Base-by-base conservation (phyloP, 2,113 vertebrate genomes). In the Bubo scandiacus region DNA sequence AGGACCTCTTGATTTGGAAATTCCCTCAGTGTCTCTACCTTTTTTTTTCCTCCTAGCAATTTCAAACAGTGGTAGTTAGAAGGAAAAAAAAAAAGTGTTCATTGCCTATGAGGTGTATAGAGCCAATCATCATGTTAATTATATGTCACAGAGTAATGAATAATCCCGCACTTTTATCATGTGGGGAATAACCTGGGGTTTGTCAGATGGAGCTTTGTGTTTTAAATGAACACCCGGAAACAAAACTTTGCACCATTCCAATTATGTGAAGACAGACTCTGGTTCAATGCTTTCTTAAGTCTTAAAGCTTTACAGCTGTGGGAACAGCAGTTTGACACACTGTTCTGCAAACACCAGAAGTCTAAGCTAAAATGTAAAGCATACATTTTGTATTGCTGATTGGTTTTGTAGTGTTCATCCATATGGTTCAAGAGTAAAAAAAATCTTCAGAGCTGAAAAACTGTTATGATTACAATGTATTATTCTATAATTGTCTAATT, bases 231-330 rank as follows among this genome's bases (percentile, higher is more conserved):
- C 81, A 27, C 75, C 40, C 85, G n/a, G 38, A 86, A 88, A 93
- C 58, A 94, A 88, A 97, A 90, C 79, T 93, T 90, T 81, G 66
- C 1, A 0, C 84, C 42, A 30, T 71, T 96, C 85, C 74, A 83
- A 74, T 96, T 93, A 91, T 82, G 88, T 55, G 67, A 94, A 91
- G 93, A 93, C 93, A 96, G 85, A 58, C 68, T 79, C 72, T 86
- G 92, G 36, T 96, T 96, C 88, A 93, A 45, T 88, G 90, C 40
- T 3, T 94, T 86, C 79, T 81, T 73, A 77, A 93, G 79, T 71
- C 88, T 74, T 86, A 92, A 96, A 93, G 87, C 90, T 90, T 96
- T 92, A 79, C 96, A 95, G 96, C 96, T 96, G 92, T 94, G 92
- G 90, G 92, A 96, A 91, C 93, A 96, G 87, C 93, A 94, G 71